phyloP scores from a whole-genome alignment of 1,140 invertebrate genomes.

The Oreohelix idahoensis region DNA sequence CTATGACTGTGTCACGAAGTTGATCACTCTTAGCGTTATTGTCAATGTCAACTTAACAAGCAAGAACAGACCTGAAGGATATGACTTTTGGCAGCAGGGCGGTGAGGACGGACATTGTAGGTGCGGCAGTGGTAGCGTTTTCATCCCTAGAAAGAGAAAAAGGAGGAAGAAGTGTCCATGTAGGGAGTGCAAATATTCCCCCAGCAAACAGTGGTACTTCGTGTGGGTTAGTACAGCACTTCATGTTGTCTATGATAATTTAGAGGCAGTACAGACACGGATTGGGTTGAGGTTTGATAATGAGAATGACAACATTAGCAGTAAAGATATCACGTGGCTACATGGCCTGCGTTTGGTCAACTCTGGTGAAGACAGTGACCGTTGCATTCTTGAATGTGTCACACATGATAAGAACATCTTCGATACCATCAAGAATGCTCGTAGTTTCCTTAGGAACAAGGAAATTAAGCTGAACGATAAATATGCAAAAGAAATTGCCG shows the following conservation, averaged over 20 bases:
- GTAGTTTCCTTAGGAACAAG: too few species aligned
- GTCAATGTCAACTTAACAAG: background rate
- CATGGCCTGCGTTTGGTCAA: background rate
- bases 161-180: background rate
- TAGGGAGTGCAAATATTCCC: background rate
- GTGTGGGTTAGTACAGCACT: background rate
- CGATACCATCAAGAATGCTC: background rate
- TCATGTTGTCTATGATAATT: background rate
- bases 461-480: background rate
- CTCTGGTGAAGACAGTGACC: background rate
- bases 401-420: background rate
- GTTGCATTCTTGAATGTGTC: background rate
- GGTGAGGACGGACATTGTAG: background rate
- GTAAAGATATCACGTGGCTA: background rate
- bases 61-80: background rate
- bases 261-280: background rate
- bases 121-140: background rate
- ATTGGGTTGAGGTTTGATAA: background rate
- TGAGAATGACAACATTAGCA: background rate
- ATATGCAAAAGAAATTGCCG: background rate
- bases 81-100: background rate
- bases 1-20: background rate
- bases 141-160: background rate
- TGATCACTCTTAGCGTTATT: background rate
- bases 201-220: background rate